Conservation (phyloP, 2,888 invertebrate genomes). For the Megalurothrips usitatus region DNA sequence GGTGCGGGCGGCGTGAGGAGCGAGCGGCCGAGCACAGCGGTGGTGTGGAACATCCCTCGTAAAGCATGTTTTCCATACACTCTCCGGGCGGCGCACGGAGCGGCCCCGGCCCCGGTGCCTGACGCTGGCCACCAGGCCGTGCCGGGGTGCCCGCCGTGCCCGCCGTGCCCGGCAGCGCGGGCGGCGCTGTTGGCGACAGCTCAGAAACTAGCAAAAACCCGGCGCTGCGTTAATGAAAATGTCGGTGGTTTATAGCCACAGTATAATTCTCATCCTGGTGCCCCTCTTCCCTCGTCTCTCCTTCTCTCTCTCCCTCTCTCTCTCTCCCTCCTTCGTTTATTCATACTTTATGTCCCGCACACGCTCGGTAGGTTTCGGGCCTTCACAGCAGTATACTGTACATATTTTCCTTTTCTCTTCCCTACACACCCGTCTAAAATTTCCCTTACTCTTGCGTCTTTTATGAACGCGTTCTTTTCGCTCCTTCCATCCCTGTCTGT, state of each 20-base stretch:
- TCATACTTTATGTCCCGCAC: background rate
- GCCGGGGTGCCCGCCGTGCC: background rate
- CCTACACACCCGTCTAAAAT: too few species aligned
- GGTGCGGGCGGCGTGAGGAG: too few species aligned
- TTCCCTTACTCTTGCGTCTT: too few species aligned
- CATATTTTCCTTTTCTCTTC: too few species aligned
- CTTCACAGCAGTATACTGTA: too few species aligned
- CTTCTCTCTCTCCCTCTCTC: background rate
- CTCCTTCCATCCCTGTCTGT: too few species aligned
- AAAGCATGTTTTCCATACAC: conserved; percentile 21
- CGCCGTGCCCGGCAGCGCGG: background rate
- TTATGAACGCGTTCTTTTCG: too few species aligned
- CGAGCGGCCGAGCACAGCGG: background rate
- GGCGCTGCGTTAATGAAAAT: background rate
- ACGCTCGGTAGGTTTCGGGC: too few species aligned
- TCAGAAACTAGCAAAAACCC: conserved; percentile 18
- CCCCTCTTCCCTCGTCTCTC: background rate
- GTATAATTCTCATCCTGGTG: background rate
- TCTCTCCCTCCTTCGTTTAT: background rate
- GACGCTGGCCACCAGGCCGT: too few species aligned
- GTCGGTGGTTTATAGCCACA: conserved; percentile 8
- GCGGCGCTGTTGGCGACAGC: conserved; percentile 7
- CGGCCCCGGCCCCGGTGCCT: background rate
- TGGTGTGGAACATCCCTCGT: conserved; percentile 2
- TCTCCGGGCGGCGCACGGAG: background rate